Base-by-base conservation (phyloP, 2,113 vertebrate genomes). In the Lichenostomus cassidix region DNA sequence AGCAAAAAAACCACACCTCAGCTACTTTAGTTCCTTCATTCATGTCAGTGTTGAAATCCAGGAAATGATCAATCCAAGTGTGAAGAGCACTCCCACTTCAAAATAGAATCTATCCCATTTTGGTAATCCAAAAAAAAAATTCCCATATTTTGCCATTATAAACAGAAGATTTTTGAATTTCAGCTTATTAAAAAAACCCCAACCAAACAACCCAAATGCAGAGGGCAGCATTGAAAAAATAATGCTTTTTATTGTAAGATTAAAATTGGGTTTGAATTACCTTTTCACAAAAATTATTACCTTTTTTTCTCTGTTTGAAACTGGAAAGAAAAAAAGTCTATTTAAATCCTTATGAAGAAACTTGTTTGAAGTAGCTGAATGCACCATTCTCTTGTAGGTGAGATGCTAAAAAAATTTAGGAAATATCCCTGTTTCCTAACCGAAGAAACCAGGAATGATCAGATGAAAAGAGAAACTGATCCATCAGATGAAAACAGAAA, bases 101-200 rank as follows among this genome's bases (percentile, higher is more conserved):
- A 53, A 53, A 53, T 23, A 17, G n/a, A 60, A 65, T 67, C 73
- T 23, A 53, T 31, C 10, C 5, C 7, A 6, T 58, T 46, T 79
- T 59, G 1, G 2, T 27, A 5, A 46, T 39, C 18, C 12, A 52
- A 29, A 77, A 68, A 68, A 37, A 35, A 22, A 15, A 5, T 14
- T 46, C 19, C n/a, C 23, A 46, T 12, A 52, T 46, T 84, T 74
- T 44, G 2, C 12, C 15, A 42, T 24, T 60, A n/a, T 42, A 60
- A 41, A n/a, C 7, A 56, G 22, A 56, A 24, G 0, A 4, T 31
- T 29, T 63, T 55, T n/a, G 3, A 50, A 67, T 73, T 71, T 50
- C 4, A n/a, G 50, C 10, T 78, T 76, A 5, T 25, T 11, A 15
- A 3, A 35, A 7, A 22, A 11, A 0, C 8, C 1, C 7, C n/a